Percentiles rank a stretch among this genome's conserved stretches.
Evolutionary conservation across 2,888 invertebrate genomes (phyloP).

Genomic region (Rhaphigaster nebulosa): DNA sequence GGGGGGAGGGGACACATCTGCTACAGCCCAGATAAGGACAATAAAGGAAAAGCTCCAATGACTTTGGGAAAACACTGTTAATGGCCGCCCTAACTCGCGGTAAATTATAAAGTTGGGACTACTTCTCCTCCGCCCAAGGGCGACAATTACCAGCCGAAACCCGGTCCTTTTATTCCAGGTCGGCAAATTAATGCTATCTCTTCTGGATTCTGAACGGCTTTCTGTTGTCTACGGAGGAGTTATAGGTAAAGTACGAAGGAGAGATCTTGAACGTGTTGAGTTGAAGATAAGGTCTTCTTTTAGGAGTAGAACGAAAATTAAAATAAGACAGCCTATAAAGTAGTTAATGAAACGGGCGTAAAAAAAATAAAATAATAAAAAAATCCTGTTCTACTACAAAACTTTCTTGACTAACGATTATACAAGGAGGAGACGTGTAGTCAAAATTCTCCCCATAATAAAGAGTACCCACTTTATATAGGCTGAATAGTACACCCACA

Average conservation of each 20-base stretch:
- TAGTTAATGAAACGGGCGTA: too few species aligned
- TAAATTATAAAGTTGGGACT: not conserved
- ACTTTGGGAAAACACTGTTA: constrained; percentile 2
- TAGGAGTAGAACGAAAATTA: not conserved
- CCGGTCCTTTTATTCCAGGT: not conserved
- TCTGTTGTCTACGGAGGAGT: not conserved
- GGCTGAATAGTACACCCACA: too few species aligned
- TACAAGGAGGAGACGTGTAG: too few species aligned
- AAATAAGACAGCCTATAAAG: too few species aligned
- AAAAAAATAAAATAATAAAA: too few species aligned
- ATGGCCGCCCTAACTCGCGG: not conserved
- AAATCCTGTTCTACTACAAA: too few species aligned
- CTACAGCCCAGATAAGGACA: not conserved
- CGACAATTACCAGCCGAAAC: not conserved
- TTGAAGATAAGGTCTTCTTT: too few species aligned
- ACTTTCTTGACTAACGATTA: too few species aligned
- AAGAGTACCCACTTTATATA: too few species aligned
- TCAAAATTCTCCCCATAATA: too few species aligned
- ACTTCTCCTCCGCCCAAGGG: not conserved
- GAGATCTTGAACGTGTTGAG: not conserved
- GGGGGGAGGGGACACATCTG: not conserved
- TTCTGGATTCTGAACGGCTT: not conserved
- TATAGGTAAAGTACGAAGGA: not conserved
- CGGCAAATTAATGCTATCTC: not conserved
- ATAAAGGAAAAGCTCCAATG: not conserved